Evolutionary conservation across 2,888 invertebrate species (phyloP).

Genomic region (Apoderus coryli): DNA sequence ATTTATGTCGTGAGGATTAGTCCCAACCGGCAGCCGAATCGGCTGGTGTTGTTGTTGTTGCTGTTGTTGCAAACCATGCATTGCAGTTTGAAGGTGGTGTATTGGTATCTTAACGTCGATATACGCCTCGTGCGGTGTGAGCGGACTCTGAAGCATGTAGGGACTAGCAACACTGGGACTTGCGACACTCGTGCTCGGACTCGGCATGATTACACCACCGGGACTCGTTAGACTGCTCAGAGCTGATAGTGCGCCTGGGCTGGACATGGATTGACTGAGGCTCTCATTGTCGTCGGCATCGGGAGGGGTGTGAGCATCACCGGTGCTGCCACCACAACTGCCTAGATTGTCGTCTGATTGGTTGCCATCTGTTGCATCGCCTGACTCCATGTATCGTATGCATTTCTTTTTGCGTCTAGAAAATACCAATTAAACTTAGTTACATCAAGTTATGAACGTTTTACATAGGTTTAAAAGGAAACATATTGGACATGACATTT

Average conservation of each 20-base stretch:
- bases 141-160: conserved; percentile 38
- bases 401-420: conserved; percentile 93
- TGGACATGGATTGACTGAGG: conserved; percentile 43
- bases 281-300: conserved; percentile 54
- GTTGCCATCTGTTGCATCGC: conserved; percentile 45
- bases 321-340: conserved; percentile 67
- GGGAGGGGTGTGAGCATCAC: conserved; percentile 52
- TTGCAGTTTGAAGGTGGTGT: conserved; percentile 23
- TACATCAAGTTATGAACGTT: not conserved
- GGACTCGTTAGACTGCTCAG: conserved; percentile 57
- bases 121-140: conserved; percentile 33
- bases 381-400: conserved; percentile 86
- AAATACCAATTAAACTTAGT: conserved; percentile 20
- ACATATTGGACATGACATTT: too few species aligned
- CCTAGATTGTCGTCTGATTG: conserved; percentile 62
- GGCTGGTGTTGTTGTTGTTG: conserved; percentile 34
- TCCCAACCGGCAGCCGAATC: conserved; percentile 70
- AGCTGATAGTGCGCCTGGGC: conserved; percentile 48
- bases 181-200: conserved; percentile 59
- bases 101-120: too few species aligned
- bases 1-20: conserved; percentile 83
- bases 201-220: conserved; percentile 54
- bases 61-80: conserved; percentile 31
- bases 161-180: conserved; percentile 45
- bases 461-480: too few species aligned